Evolutionary conservation across 2,113 vertebrate genomes (phyloP).

Genomic region (Progne subis): DNA sequence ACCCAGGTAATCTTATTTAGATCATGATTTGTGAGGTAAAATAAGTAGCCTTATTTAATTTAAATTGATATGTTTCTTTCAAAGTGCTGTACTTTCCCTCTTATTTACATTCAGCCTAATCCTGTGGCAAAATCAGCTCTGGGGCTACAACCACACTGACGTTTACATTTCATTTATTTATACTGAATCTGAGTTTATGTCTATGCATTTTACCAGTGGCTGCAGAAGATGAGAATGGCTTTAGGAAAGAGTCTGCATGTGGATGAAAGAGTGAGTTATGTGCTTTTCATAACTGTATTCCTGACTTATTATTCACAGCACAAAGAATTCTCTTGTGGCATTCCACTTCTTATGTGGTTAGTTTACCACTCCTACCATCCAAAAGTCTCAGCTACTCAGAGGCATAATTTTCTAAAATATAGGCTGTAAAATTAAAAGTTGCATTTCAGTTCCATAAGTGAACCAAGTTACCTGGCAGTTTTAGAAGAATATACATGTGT

Average conservation of each 20-base stretch:
- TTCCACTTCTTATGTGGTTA: conserved; percentile 23
- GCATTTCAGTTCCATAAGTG: conserved; percentile 1
- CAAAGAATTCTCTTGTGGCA: conserved; percentile 47
- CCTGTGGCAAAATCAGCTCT: conserved; percentile 18
- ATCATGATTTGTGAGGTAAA: conserved; percentile 37
- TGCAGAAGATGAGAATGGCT: conserved; percentile 26
- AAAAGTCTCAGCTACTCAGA: conserved; percentile 31
- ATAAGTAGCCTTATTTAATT: background rate
- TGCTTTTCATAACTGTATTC: background rate
- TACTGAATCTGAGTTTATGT: conserved; percentile 14
- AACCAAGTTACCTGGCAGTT: conserved; percentile 46
- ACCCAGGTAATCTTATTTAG: background rate
- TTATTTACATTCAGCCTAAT: conserved; percentile 24
- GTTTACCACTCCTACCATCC: conserved; percentile 37
- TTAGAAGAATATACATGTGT: background rate
- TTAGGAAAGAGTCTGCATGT: background rate
- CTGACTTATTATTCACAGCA: background rate
- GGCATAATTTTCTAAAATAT: conserved; percentile 57
- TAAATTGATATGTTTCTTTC: conserved; percentile 14
- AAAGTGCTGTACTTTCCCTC: background rate
- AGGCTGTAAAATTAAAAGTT: conserved; percentile 63
- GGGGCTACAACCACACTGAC: background rate
- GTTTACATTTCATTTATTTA: conserved; percentile 54
- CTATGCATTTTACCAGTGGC: background rate
- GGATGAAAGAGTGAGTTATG: conserved; percentile 30